Percentiles rank a stretch among this genome's conserved stretches.
phyloP scores from a whole-genome alignment of 2,888 invertebrate genomes.

The Lochmaea capreae region DNA sequence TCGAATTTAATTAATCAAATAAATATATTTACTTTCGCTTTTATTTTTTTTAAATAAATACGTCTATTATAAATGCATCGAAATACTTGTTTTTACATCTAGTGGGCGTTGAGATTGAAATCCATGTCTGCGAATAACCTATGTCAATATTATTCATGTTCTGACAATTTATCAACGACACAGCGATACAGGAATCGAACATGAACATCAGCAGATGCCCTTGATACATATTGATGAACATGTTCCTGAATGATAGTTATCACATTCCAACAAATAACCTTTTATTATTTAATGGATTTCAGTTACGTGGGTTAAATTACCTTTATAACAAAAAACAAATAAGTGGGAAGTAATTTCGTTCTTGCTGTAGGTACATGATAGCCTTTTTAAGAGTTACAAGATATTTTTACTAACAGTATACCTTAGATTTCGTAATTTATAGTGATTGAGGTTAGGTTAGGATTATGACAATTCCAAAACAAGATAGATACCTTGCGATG shows the following conservation, averaged over 20 bases:
- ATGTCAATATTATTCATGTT: constrained; percentile 45
- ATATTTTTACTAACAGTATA: not conserved
- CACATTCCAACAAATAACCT: constrained; percentile 21
- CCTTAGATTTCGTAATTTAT: no score
- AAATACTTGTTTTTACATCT: constrained; percentile 13
- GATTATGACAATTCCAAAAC: no score
- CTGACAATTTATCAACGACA: constrained; percentile 39
- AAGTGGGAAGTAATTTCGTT: not conserved
- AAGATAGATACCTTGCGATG: no score
- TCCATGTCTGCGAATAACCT: constrained; percentile 32
- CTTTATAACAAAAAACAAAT: not conserved
- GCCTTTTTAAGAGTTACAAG: not conserved
- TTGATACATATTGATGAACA: constrained; percentile 39
- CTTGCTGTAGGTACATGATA: not conserved
- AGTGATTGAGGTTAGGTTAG: no score
- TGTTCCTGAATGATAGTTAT: constrained; percentile 26
- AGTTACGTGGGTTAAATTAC: not conserved
- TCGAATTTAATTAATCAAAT: no score
- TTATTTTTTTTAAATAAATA: not conserved
- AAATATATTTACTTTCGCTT: no score
- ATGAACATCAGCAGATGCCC: constrained; percentile 35
- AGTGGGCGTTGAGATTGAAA: constrained; percentile 42
- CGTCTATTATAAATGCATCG: not conserved
- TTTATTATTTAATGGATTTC: constrained; percentile 1
- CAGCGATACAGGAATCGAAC: constrained; percentile 32